Evolutionary conservation across 2,797 vertebrate species (phyloP).

Genomic region (Siniperca obscura): DNA sequence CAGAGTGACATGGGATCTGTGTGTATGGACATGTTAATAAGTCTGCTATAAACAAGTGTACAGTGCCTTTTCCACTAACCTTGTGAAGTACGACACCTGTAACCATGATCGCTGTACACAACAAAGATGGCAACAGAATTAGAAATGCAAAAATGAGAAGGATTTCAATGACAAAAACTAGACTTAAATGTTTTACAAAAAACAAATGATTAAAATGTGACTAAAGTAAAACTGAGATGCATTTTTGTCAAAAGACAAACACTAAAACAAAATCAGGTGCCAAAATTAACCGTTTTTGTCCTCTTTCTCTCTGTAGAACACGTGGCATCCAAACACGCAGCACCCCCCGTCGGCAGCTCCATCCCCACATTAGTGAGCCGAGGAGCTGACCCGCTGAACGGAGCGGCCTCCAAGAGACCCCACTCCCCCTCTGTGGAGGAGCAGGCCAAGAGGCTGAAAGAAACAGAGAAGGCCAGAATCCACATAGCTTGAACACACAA

Average conservation of each 20-base stretch:
- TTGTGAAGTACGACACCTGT: not conserved
- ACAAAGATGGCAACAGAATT: not conserved
- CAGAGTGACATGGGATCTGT: not conserved
- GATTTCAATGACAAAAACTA: not conserved
- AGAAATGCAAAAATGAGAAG: not conserved
- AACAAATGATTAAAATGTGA: not conserved
- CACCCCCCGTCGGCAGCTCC: constrained; percentile 78
- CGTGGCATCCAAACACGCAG: constrained; percentile 62
- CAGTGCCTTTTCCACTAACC: not conserved
- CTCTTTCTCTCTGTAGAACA: constrained; percentile 63
- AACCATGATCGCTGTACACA: not conserved
- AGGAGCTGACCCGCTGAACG: constrained; percentile 83
- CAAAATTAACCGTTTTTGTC: not conserved
- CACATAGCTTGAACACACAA: constrained; percentile 75
- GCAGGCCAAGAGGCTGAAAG: constrained; percentile 88
- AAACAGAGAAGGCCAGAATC: constrained; percentile 89
- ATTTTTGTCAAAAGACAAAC: not conserved
- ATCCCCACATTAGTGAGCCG: constrained; percentile 86
- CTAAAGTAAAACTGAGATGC: not conserved
- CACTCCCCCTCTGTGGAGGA: constrained; percentile 87
- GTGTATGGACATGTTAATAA: no score
- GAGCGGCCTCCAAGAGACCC: constrained; percentile 85
- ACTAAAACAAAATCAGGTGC: not conserved
- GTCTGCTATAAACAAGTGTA: not conserved
- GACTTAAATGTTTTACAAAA: not conserved